Percentiles rank a stretch among this genome's conserved stretches.
Evolutionary conservation across 2,113 vertebrate species (phyloP).

Genomic region (Motacilla tschutschensis): DNA sequence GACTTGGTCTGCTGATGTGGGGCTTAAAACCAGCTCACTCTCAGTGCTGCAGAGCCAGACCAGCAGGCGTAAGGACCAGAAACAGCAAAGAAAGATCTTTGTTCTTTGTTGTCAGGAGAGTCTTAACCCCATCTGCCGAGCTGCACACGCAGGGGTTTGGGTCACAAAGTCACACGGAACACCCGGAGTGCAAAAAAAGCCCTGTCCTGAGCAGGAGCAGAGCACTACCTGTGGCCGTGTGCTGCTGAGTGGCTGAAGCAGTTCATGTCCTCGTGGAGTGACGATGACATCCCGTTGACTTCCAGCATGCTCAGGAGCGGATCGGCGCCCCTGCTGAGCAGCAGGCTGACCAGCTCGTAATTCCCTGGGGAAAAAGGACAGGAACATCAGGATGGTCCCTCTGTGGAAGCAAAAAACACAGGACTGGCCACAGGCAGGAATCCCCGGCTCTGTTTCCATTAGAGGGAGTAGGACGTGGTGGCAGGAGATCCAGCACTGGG

Average conservation of each 20-base stretch:
- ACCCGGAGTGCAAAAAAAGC: accelerated
- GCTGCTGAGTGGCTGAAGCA: conserved; percentile 96
- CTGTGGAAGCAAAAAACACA: accelerated
- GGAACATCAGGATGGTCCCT: not conserved
- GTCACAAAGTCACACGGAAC: not conserved
- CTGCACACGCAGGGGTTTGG: not conserved
- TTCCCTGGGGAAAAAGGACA: conserved; percentile 76
- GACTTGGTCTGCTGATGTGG: accelerated
- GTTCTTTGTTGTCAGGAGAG: not conserved
- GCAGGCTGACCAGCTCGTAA: conserved; percentile 93
- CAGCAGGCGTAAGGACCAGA: not conserved
- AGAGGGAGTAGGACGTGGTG: accelerated
- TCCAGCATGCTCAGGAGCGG: conserved; percentile 86
- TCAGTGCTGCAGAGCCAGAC: not conserved
- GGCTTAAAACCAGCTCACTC: not conserved
- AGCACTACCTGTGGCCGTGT: conserved; percentile 89
- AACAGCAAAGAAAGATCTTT: not conserved
- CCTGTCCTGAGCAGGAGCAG: accelerated
- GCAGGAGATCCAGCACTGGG: not conserved
- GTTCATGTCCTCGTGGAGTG: conserved; percentile 94
- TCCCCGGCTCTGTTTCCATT: accelerated
- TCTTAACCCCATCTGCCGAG: not conserved
- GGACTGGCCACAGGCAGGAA: not conserved
- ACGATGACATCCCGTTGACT: conserved; percentile 83
- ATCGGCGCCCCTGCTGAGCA: conserved; percentile 88